Evolutionary conservation across 2,888 invertebrate species (phyloP).

Genomic region (Ephialtes manifestator): DNA sequence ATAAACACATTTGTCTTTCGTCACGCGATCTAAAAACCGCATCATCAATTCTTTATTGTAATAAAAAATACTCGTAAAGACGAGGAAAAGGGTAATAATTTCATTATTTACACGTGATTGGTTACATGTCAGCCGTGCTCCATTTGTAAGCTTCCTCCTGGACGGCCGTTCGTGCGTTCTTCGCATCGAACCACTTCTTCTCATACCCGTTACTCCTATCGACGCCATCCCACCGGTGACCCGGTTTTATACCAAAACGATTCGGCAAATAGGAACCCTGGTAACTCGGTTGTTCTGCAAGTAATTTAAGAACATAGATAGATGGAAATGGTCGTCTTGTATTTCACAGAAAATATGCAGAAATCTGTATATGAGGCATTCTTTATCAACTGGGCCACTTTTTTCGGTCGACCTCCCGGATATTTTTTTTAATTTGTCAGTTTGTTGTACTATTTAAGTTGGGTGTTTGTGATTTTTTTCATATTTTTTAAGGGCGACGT

Average conservation of each 20-base stretch:
- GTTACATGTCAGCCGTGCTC: slow-evolving; percentile 97
- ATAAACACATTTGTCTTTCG: background rate
- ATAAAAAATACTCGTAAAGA: slow-evolving; percentile 7
- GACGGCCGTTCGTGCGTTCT: slow-evolving; percentile 91
- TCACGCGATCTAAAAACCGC: background rate
- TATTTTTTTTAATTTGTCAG: too few relatives aligned
- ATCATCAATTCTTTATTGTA: slow-evolving; percentile 19
- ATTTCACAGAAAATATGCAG: background rate
- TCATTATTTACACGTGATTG: slow-evolving; percentile 42
- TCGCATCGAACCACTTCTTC: slow-evolving; percentile 93
- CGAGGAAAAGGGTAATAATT: background rate
- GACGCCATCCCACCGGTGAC: slow-evolving; percentile 99
- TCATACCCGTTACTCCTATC: slow-evolving; percentile 99
- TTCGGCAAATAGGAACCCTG: slow-evolving; percentile 96
- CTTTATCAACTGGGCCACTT: too few relatives aligned
- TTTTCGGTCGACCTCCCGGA: too few relatives aligned
- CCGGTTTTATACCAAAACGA: slow-evolving; percentile 96
- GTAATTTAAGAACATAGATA: slow-evolving; percentile 41
- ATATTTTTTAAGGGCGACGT: too few relatives aligned
- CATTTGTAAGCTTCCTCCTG: slow-evolving; percentile 97
- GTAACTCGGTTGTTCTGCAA: slow-evolving; percentile 90
- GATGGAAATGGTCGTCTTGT: slow-evolving; percentile 10
- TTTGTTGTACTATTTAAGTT: too few relatives aligned
- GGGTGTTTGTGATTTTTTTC: too few relatives aligned
- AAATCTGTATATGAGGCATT: too few relatives aligned